Conservation (phyloP, 2,113 vertebrate species). For the Odocoileus hemionus region DNA sequence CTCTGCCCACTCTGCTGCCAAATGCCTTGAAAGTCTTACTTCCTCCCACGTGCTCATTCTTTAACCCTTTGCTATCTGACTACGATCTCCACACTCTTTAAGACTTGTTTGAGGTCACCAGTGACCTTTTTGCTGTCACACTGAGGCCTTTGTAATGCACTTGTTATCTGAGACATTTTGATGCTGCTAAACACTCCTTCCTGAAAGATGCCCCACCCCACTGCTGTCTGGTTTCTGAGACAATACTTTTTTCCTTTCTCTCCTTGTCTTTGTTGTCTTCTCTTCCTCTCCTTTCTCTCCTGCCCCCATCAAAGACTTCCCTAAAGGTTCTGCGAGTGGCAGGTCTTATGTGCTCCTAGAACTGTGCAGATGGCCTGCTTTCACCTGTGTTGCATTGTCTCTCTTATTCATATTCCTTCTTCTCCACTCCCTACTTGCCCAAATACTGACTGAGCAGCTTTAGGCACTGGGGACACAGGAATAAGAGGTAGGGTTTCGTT, state of each 20-base stretch:
- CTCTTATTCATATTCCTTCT: not conserved
- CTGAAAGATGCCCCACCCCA: not conserved
- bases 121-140: not conserved
- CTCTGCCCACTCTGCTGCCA: not conserved
- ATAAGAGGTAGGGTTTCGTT: not conserved
- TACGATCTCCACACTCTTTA: not conserved
- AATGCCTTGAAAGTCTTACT: constrained; percentile 2
- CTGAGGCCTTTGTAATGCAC: not conserved
- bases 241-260: not conserved
- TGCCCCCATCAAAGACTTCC: not conserved
- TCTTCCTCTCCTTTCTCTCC: not conserved
- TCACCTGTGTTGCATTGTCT: not conserved
- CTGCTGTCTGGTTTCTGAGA: not conserved
- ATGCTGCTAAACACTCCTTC: not conserved
- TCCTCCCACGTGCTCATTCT: constrained; percentile 5
- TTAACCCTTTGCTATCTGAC: constrained; percentile 15
- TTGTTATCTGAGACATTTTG: not conserved
- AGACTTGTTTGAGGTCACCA: constrained; percentile 11
- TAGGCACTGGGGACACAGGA: not conserved
- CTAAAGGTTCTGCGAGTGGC: not conserved
- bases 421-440: not conserved
- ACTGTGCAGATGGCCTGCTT: not conserved
- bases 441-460: not conserved
- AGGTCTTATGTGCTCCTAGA: not conserved
- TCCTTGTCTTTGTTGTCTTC: not conserved